A percentile compares a stretch with the other conserved stretches of the same genome.
phyloP scores from a whole-genome alignment of 2,888 invertebrate genomes.

The Megalurothrips usitatus region DNA sequence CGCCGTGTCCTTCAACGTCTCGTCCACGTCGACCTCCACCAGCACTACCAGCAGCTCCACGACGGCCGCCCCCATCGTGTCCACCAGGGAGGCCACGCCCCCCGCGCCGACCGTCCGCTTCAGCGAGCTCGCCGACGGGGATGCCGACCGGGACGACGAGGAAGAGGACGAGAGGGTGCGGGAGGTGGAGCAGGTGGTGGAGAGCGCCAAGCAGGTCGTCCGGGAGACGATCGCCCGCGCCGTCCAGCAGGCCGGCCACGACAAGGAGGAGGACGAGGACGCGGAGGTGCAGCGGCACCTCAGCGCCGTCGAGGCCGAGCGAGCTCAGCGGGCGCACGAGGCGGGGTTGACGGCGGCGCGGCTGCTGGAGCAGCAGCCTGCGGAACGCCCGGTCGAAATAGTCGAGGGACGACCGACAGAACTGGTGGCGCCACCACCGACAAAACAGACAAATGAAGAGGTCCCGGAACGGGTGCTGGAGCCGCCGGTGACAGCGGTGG shows the following conservation, averaged over 20 bases:
- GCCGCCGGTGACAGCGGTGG: no score
- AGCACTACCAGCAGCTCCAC: slow-evolving; percentile 32
- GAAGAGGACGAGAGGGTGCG: not conserved
- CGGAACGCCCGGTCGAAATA: no score
- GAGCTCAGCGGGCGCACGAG: not conserved
- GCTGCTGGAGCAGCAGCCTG: no score
- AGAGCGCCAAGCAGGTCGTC: slow-evolving; percentile 27
- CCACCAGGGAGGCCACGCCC: slow-evolving; percentile 11
- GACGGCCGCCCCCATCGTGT: slow-evolving; percentile 32
- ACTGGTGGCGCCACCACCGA: no score
- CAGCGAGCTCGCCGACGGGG: not conserved
- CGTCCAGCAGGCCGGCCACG: slow-evolving; percentile 28
- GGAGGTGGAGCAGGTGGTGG: slow-evolving; percentile 29
- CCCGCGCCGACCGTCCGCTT: not conserved
- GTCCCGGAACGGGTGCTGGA: no score
- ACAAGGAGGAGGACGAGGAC: slow-evolving; percentile 30
- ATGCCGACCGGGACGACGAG: not conserved
- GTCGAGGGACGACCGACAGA: no score
- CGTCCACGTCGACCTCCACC: slow-evolving; percentile 31
- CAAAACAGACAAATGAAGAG: no score
- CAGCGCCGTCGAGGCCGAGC: not conserved
- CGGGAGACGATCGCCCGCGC: slow-evolving; percentile 30
- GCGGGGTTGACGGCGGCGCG: no score
- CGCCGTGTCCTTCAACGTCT: slow-evolving; percentile 8
- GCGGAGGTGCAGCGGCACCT: slow-evolving; percentile 5